Evolutionary conservation across 2,113 vertebrate genomes (phyloP).

Genomic region (Mionectes macconnelli): DNA sequence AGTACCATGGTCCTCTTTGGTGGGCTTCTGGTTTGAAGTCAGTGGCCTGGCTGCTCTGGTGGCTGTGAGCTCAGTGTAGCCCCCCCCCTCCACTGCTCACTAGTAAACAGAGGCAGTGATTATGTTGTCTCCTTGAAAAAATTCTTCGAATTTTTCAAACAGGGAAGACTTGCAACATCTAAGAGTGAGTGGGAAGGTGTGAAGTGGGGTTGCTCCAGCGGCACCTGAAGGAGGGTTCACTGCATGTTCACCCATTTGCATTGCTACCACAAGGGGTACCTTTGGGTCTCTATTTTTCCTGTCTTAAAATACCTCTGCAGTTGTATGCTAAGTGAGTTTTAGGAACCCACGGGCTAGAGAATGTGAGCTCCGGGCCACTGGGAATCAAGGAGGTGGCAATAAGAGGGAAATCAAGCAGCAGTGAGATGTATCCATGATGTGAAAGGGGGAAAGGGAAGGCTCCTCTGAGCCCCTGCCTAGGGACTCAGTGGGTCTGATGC

Average conservation of each 20-base stretch:
- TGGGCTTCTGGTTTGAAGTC: neutral
- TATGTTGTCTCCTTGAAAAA: neutral
- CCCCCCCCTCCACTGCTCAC: rapidly evolving
- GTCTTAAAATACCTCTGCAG: neutral
- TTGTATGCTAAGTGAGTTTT: neutral
- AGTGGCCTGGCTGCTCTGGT: neutral
- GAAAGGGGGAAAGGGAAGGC: neutral
- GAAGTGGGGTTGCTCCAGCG: neutral
- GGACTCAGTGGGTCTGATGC: neutral
- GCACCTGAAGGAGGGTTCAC: rapidly evolving
- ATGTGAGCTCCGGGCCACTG: neutral
- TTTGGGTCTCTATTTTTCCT: neutral
- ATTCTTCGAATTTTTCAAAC: neutral
- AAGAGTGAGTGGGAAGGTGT: neutral
- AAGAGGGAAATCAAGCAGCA: neutral
- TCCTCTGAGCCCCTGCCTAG: neutral
- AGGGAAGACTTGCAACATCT: neutral
- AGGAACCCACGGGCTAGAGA: neutral
- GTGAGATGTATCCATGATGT: rapidly evolving
- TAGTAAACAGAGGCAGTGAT: neutral
- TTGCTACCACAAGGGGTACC: neutral
- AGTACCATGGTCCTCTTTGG: neutral
- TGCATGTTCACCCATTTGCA: neutral
- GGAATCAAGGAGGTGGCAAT: neutral
- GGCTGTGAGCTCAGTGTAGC: neutral